Conservation (phyloP, 2,113 vertebrate species). For the Pitta sordida region DNA sequence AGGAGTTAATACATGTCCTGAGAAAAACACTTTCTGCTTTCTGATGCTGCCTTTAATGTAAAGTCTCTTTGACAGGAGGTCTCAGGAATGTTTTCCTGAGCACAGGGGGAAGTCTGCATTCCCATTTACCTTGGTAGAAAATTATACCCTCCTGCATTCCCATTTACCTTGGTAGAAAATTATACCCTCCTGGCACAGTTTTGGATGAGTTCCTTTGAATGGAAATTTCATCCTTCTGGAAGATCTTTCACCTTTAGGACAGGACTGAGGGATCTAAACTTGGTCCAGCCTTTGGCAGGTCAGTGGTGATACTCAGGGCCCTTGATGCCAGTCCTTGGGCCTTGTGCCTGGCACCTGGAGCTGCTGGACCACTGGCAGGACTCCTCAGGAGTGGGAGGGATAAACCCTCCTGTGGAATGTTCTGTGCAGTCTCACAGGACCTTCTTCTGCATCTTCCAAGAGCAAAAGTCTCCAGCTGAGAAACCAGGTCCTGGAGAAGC, state of each 20-base stretch:
- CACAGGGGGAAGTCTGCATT: neutral
- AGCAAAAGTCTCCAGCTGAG: neutral
- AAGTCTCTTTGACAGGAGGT: neutral
- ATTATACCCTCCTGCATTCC: too few relatives aligned
- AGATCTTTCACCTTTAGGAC: neutral
- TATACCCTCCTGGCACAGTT: neutral
- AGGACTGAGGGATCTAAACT: neutral
- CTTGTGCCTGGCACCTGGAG: too few relatives aligned
- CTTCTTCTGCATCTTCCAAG: neutral
- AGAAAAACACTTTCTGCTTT: conserved; percentile 6
- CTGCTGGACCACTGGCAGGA: neutral
- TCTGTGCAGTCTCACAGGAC: neutral
- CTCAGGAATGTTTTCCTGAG: neutral
- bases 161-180: neutral
- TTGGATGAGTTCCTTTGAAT: neutral
- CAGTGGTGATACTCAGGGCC: neutral
- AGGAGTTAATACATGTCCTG: neutral
- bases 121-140: too few relatives aligned
- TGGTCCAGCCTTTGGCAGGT: neutral
- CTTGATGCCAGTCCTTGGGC: neutral
- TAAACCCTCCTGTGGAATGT: neutral
- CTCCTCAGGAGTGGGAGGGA: rapidly evolving
- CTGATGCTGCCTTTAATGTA: neutral
- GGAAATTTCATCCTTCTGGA: neutral
- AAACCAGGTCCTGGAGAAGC: neutral